Percentiles rank a stretch among this genome's conserved stretches.
Evolutionary conservation across 2,888 invertebrate genomes (phyloP).

Genomic region (Mesopsocus fuscifrons): DNA sequence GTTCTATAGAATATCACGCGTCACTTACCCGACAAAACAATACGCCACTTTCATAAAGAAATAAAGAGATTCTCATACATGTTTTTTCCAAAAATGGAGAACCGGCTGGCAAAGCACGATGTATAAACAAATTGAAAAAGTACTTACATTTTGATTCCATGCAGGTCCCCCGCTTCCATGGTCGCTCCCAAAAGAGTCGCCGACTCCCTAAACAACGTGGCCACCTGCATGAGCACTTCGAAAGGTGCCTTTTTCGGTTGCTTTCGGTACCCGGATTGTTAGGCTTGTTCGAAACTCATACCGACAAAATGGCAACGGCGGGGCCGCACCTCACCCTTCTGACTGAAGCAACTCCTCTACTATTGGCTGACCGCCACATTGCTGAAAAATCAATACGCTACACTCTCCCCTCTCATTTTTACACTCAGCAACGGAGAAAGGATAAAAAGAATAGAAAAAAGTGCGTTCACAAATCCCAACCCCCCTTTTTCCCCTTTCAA

Average conservation of each 20-base stretch:
- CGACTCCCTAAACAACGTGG: slow-evolving; percentile 45
- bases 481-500: not conserved
- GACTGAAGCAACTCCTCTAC: slow-evolving; percentile 17
- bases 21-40: no score
- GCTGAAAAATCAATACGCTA: slow-evolving; percentile 45
- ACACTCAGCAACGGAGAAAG: slow-evolving; percentile 16
- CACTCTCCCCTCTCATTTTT: slow-evolving; percentile 31
- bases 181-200: slow-evolving; percentile 43
- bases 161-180: slow-evolving; percentile 26
- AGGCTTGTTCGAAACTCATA: no score
- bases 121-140: no score
- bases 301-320: slow-evolving; percentile 15
- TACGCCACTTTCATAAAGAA: no score
- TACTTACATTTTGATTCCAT: slow-evolving; percentile 21
- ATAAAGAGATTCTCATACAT: no score
- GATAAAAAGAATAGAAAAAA: slow-evolving; percentile 5
- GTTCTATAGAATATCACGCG: no score
- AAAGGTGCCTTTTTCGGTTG: no score
- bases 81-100: no score
- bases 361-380: slow-evolving; percentile 25
- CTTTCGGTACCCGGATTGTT: no score
- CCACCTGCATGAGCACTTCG: slow-evolving; percentile 39
- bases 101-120: no score
- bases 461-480: slow-evolving; percentile 9
- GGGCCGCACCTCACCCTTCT: slow-evolving; percentile 13